Base-by-base conservation (phyloP, 2,113 vertebrate species). In the Pseudopipra pipra region DNA sequence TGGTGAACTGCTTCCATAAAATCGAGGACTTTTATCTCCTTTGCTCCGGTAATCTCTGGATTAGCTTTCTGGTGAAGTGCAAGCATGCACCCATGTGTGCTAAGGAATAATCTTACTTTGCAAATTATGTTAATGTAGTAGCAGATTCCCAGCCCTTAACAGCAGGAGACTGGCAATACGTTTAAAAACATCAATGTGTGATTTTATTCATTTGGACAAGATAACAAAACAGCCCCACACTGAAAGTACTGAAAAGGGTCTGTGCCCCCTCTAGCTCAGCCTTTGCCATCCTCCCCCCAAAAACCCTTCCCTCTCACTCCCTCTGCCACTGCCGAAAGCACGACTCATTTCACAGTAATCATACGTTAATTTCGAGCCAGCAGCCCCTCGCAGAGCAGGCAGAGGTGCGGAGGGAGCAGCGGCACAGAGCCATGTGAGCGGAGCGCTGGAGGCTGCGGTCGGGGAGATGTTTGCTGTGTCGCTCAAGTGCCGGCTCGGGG, bases 401-500 rank as follows among this genome's bases (percentile, higher is more conserved):
- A 93, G 97, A 87, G 94, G 94, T 96, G 96, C 78, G 39, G 95
- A 86, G 97, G 87, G 95, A 96, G 93, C 85, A 62, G 97, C 92
- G 85, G 96, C 95, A 88, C 96, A 39, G 96, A 91, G 93, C 97
- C 98, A 98, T 98, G 98, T 98, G 98, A 98, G 98, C 16, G 83
- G 79, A 92, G 97, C 79, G 86, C 89, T 82, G 96, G 81, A 85
- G 94, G 58, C 84, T 85, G 91, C 61, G 43, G 71, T 87, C 46
- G 54, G 44, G 95, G 96, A 97, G 97, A 99, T 99, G 99, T 99
- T 99, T 78, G 98, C 99, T 24, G 98, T 99, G 92, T 99, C 98
- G 41, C 98, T 99, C 77, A 99, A 99, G 98, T 99, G 99, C 96
- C 98, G 98, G 85, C 97, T 99, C 72, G 98, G 99, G 97, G 98